Evolutionary conservation across 2,888 invertebrate species (phyloP), one percentile per base, ranked within the genome.

Genomic region (Pristionchus japonicus): DNA sequence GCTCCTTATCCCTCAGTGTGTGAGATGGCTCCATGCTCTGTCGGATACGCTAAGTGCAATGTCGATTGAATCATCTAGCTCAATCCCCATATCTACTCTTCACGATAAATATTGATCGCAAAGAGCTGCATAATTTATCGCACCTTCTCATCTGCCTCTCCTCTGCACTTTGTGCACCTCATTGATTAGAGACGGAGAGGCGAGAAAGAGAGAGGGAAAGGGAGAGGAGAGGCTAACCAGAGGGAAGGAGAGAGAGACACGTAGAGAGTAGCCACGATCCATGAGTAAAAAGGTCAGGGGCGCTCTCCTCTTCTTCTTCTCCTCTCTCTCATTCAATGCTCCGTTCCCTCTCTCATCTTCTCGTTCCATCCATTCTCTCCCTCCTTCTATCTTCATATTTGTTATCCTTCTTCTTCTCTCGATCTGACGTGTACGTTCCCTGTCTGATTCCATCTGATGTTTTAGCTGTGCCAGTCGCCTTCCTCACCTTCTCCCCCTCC

Each of bases 251-350:
- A 27, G 37, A 40, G n/a, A 77, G 77, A 77, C 31, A 37, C 23
- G 74, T 20, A 43, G 40, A 77, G 70, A 70, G 70, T 67, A 67
- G 64, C 64, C 64, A 67, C 64, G 64, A 67, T 67, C 64, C 64
- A 67, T 34, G 64, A 67, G 64, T 70, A 70, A 43, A 77, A 77
- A 77, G 77, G 77, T 77, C 77, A 77, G 23, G 77, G 77, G 23
- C 70, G 31, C 23, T 43, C 43, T n/a, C 43, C 77, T 77, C 43
- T 34, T 31, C 40, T 31, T 20, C 70, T 37, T 27, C 70, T 34
- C 31, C 40, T 31, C 31, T 20, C 43, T 43, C 27, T 77, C 77
- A 77, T 77, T 70, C 77, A 11, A 77, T 77, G 77, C n/a, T 77
- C 77, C 77, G 43, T 77, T 77, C 43, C 40, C 47, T 77, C 43